Evolutionary conservation across 2,888 invertebrate genomes (phyloP), one percentile per base, ranked within the genome.

Genomic region (Drosophila parthenogenetica): DNA sequence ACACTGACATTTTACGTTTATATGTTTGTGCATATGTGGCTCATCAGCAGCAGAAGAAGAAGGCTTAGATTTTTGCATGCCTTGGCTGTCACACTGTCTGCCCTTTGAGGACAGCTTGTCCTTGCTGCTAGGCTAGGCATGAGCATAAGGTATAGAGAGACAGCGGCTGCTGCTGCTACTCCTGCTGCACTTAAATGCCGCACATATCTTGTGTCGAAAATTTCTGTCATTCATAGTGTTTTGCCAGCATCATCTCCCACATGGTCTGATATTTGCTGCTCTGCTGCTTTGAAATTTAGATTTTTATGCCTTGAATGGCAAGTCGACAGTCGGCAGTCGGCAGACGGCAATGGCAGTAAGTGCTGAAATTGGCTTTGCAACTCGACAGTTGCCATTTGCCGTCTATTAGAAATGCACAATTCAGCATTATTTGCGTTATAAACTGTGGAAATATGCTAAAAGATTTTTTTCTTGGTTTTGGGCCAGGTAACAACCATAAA

Each of bases 31-130:
- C 59, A 65, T 65, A 62, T 77, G 73, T 60, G 65, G 61, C 74
- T 72, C 73, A 73, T 87, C 84, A 80, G 75, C 55, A 57, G 63
- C 29, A 29, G 29, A 29, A 29, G 29, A 29, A 29, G 29, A 73
- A 77, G 84, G 85, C 83, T 66, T 87, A 83, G 87, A 83, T 87
- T 87, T 87, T 81, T 87, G 82, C 87, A 77, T 87, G 73, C 69
- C 82, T 70, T 76, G 61, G 65, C 59, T 74, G 62, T 65, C 64
- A 59, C 53, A 55, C 53, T 63, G 60, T 65, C 60, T 54, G 64
- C 64, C 51, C 67, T 40, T 37, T 11, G 10, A 17, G 71, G 51
- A 51, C 40, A 32, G 54, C 49, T 54, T 17, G 45, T 71, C 39
- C 63, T 70, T 32, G 69, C 58, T 54, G 49, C 25, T 7, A 35